Percentiles rank a stretch among this genome's conserved stretches.
Conservation (phyloP, 2,113 vertebrate genomes). For the Hylia prasina region DNA sequence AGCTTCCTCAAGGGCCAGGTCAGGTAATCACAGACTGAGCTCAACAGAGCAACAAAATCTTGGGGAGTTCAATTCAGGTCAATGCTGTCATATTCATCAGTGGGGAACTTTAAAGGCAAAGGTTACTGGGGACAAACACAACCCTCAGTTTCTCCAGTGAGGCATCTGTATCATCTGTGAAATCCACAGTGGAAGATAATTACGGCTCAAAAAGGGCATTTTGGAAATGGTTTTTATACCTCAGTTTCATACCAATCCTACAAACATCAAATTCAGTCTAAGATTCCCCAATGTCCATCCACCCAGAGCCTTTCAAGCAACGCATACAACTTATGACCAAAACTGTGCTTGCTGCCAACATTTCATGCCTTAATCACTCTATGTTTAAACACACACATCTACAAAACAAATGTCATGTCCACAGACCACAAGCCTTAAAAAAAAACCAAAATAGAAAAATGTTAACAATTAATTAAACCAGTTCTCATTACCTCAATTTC, state of each 20-base stretch:
- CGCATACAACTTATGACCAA: neutral
- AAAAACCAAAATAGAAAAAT: slow-evolving; percentile 9
- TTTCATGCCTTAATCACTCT: neutral
- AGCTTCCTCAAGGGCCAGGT: neutral
- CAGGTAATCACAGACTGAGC: neutral
- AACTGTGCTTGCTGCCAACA: neutral
- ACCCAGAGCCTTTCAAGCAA: neutral
- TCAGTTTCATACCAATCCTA: neutral
- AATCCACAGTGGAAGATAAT: neutral
- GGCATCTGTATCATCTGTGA: neutral
- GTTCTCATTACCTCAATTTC: slow-evolving; percentile 68
- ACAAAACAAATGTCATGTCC: neutral
- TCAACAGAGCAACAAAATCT: neutral
- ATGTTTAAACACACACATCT: neutral
- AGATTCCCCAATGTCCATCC: neutral
- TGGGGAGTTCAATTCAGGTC: neutral
- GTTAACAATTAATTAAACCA: slow-evolving; percentile 69
- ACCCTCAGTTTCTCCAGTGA: neutral
- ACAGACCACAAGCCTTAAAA: neutral
- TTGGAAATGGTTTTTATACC: neutral
- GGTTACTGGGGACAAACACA: neutral
- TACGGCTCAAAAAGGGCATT: neutral
- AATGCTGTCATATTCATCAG: neutral
- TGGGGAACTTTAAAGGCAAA: neutral
- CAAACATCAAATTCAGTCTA: neutral